Evolutionary conservation across 2,113 vertebrate species (phyloP).

Genomic region (Murina feae): DNA sequence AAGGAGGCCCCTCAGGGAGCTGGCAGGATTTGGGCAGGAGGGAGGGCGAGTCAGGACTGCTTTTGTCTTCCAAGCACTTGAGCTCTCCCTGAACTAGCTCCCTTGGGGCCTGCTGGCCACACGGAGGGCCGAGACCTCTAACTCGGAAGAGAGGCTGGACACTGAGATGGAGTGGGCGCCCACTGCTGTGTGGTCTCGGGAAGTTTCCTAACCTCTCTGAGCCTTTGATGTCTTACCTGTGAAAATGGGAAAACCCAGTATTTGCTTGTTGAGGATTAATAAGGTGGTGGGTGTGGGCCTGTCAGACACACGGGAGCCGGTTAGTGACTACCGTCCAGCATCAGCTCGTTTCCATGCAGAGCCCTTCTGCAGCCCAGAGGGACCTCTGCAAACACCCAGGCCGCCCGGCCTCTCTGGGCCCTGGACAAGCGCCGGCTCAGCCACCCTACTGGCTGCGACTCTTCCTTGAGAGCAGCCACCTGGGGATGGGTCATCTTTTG

Average conservation of each 20-base stretch:
- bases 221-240: background rate
- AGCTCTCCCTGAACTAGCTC: background rate
- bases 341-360: background rate
- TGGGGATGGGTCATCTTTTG: background rate
- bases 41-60: background rate
- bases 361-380: background rate
- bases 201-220: conserved; percentile 7
- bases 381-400: background rate
- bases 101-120: background rate
- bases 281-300: background rate
- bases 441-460: background rate
- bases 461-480: background rate
- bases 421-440: background rate
- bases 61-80: background rate
- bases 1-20: background rate
- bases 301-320: background rate
- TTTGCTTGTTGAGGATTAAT: background rate
- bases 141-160: background rate
- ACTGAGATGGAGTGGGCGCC: background rate
- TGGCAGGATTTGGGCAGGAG: background rate
- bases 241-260: background rate
- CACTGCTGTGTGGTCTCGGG: background rate
- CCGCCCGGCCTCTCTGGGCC: background rate
- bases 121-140: background rate
- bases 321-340: no score